phyloP scores from a whole-genome alignment of 1,140 invertebrate species.

The Brachionus rotundiformis region DNA sequence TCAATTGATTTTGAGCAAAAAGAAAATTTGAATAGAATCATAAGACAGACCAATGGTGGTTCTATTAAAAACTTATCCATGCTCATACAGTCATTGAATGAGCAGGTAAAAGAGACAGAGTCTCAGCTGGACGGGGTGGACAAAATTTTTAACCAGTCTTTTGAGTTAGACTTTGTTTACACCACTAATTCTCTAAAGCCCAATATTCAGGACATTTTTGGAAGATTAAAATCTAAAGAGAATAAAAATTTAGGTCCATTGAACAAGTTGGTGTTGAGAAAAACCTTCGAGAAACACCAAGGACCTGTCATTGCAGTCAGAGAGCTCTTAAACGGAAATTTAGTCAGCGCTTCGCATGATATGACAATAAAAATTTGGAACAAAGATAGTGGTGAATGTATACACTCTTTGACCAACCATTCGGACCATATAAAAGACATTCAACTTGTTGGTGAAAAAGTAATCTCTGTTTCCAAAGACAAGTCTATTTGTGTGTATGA shows the following conservation, averaged over 20 bases:
- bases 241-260: background rate
- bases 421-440: background rate
- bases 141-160: background rate
- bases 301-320: background rate
- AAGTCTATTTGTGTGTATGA: background rate
- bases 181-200: background rate
- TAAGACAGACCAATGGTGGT: background rate
- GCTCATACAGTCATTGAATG: background rate
- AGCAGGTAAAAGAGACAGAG: background rate
- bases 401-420: background rate
- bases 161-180: background rate
- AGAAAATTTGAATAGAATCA: background rate
- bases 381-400: background rate
- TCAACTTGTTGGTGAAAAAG: background rate
- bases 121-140: background rate
- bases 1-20: background rate
- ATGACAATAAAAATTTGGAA: background rate
- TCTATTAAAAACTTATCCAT: background rate
- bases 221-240: background rate
- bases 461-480: background rate
- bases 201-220: background rate
- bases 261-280: background rate
- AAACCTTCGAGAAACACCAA: background rate
- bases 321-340: background rate
- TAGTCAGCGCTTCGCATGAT: background rate